Percentiles rank a stretch among this genome's conserved stretches.
Evolutionary conservation across 2,113 vertebrate species (phyloP).

Genomic region (Ceyx cyanopectus): DNA sequence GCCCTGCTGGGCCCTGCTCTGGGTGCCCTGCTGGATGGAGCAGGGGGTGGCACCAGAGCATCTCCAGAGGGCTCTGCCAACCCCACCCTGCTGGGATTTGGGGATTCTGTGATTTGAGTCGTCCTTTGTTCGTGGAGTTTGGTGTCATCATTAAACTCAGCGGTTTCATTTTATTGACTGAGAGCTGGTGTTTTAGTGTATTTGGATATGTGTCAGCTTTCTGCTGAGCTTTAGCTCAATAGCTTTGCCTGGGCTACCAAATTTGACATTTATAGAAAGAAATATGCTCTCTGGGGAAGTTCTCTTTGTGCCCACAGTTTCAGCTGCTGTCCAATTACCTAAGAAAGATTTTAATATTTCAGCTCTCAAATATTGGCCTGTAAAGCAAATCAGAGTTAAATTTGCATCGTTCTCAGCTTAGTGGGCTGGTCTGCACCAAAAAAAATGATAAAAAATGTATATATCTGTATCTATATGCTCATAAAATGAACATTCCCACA

Average conservation of each 20-base stretch:
- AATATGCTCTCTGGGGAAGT: conserved; percentile 53
- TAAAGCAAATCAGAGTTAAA: conserved; percentile 33
- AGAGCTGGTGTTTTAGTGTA: background rate
- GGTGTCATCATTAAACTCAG: background rate
- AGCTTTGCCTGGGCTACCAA: background rate
- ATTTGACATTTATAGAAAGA: conserved; percentile 62
- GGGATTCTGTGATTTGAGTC: background rate
- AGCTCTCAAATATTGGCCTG: conserved; percentile 36
- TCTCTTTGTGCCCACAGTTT: conserved; percentile 57
- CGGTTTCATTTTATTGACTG: conserved; percentile 16
- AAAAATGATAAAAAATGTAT: background rate
- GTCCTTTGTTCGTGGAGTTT: background rate
- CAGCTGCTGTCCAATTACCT: conserved; percentile 46
- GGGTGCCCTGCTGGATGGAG: too few species aligned
- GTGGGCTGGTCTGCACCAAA: background rate
- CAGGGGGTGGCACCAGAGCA: too few species aligned
- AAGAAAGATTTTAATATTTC: conserved; percentile 47
- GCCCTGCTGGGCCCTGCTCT: too few species aligned
- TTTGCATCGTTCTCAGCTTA: background rate
- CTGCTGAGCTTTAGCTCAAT: conserved; percentile 18
- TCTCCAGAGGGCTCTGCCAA: background rate
- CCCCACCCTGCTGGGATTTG: background rate
- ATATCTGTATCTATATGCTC: background rate
- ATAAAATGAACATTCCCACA: background rate
- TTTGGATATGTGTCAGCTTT: conserved; percentile 26